phyloP scores from a whole-genome alignment of 2,888 invertebrate genomes.

The Troilus luridus region DNA sequence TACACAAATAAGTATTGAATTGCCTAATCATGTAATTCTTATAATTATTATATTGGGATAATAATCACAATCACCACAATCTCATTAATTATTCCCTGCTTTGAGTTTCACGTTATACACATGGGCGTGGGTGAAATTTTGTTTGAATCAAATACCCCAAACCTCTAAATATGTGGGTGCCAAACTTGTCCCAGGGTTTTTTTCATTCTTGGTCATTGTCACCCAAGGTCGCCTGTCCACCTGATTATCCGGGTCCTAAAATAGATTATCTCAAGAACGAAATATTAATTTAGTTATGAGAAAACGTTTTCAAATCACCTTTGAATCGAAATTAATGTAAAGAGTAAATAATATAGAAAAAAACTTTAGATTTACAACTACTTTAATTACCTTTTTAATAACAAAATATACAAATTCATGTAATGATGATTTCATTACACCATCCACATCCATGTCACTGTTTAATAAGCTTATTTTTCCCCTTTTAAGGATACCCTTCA shows the following conservation, averaged over 20 bases:
- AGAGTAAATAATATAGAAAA: too few relatives aligned
- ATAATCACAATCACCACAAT: not conserved
- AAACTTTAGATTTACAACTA: too few relatives aligned
- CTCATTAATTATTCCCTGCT: not conserved
- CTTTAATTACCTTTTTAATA: too few relatives aligned
- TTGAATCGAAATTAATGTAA: too few relatives aligned
- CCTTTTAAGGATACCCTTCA: too few relatives aligned
- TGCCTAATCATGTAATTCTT: too few relatives aligned
- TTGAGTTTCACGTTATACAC: not conserved
- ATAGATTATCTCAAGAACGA: not conserved
- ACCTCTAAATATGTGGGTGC: not conserved
- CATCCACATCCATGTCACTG: too few relatives aligned
- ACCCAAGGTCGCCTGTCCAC: not conserved
- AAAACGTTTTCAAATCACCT: too few relatives aligned
- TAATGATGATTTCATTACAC: too few relatives aligned
- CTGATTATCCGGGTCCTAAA: not conserved
- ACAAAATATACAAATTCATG: too few relatives aligned
- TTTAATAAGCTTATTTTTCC: too few relatives aligned
- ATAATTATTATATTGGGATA: not conserved
- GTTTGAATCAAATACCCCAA: not conserved
- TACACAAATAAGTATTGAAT: too few relatives aligned
- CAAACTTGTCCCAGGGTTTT: not conserved
- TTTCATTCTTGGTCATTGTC: not conserved
- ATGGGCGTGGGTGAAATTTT: not conserved
- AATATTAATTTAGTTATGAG: not conserved